These are phyloP conservation scores for Drosophila yakuba DNA, from an alignment of 1,140 invertebrate species.

Conservation along the genomic window DNA sequence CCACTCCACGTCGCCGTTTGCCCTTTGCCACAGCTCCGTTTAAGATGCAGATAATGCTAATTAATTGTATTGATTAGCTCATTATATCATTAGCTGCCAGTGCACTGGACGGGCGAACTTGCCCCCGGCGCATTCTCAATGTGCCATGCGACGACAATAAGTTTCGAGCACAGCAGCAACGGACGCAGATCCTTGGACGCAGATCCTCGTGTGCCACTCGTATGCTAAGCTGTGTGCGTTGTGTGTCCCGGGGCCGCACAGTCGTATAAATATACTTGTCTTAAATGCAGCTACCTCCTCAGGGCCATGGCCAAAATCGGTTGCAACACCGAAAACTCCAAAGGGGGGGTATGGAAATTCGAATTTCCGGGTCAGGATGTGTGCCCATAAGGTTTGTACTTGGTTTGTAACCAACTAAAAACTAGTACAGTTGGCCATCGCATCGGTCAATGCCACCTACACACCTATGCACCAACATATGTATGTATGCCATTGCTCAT, in stretches of 20 bases:
- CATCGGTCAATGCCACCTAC: no score
- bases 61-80: slow-evolving; percentile 80
- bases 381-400: slow-evolving; percentile 6
- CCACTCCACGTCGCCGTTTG: slow-evolving; percentile 3
- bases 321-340: slow-evolving; percentile 30
- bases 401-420: not conserved
- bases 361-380: slow-evolving; percentile 9
- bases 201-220: slow-evolving; percentile 10
- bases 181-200: slow-evolving; percentile 1
- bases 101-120: slow-evolving; percentile 28
- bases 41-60: slow-evolving; percentile 72
- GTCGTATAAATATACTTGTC: slow-evolving; percentile 55
- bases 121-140: slow-evolving; percentile 51
- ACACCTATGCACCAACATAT: no score
- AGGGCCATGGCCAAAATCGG: slow-evolving; percentile 49
- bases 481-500: not conserved
- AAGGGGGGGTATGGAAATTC: not conserved
- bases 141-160: slow-evolving; percentile 32
- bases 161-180: slow-evolving; percentile 24
- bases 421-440: not conserved
- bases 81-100: slow-evolving; percentile 71
- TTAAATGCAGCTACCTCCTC: slow-evolving; percentile 39
- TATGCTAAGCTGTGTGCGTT: not conserved
- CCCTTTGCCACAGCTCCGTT: slow-evolving; percentile 35
- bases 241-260: slow-evolving; percentile 5